Conservation (phyloP, 2,113 vertebrate species). For the Pollimyrus isidori region DNA sequence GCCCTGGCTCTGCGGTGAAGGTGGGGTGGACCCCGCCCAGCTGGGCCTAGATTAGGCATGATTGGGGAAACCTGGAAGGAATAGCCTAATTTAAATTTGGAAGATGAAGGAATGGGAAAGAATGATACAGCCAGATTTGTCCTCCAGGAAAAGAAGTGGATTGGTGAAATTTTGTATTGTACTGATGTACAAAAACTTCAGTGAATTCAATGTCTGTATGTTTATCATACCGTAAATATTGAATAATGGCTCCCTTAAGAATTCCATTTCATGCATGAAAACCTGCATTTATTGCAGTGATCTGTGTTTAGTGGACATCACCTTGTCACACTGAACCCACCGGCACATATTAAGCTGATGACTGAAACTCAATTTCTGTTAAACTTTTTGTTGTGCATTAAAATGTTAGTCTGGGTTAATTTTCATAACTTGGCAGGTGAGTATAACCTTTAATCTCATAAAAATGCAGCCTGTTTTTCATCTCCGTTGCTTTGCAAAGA, state of each 20-base stretch:
- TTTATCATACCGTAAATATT: background rate
- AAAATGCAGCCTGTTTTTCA: background rate
- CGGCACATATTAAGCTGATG: background rate
- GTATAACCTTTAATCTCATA: background rate
- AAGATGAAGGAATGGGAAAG: background rate
- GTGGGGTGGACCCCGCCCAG: background rate
- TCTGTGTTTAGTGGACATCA: background rate
- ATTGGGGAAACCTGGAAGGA: background rate
- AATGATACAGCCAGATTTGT: background rate
- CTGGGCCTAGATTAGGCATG: background rate
- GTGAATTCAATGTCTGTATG: background rate
- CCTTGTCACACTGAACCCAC: background rate
- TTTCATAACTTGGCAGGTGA: background rate
- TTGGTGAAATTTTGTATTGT: background rate
- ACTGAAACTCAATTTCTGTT: background rate
- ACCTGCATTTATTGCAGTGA: background rate
- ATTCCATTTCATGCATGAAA: background rate
- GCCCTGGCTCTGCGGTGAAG: background rate
- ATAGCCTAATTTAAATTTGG: background rate
- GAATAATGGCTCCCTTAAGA: background rate
- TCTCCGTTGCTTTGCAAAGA: background rate
- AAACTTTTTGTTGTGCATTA: background rate
- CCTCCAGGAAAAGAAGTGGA: background rate
- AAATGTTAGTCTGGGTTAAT: background rate
- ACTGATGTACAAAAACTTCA: background rate